Evolutionary conservation across 1,140 invertebrate genomes (phyloP), one percentile per base, ranked within the genome.

Genomic region (Odontomachus brunneus): DNA sequence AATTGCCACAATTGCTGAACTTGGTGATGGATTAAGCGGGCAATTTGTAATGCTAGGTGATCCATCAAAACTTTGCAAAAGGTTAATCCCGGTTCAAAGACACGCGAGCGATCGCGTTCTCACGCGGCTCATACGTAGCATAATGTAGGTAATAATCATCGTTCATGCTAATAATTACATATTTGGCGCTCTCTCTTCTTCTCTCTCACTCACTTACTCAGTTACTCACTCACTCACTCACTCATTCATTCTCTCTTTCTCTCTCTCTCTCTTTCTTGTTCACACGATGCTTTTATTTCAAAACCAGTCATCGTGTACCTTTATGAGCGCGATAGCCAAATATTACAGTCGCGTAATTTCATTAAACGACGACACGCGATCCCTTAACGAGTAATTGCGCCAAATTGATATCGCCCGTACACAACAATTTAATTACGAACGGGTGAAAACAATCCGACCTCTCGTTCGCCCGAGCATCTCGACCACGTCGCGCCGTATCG

Each of bases 31-130:
- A 80, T 80, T 80, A 80, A 80, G 75, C 75, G 75, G 38, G 75
- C 65, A 80, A 80, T 80, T 71, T 71, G 75, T 80, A 80, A 71
- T 71, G 75, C 75, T 65, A 80, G 65, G 65, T 80, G 75, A 80
- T 80, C 75, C 75, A 80, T 80, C 75, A 80, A 80, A 80, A 80
- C 75, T 80, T 80, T 55, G 65, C 75, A 65, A 80, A 80, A 71
- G 75, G 75, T 80, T 80, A 80, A 80, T 80, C 75, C 51, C 33
- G 65, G 51, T 80, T 71, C 57, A 80, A 71, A 80, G 75, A 57
- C 75, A 71, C 75, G 55, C 80, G 57, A 82, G 74, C 69, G 69
- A 75, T 75, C 78, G 78, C 53, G 51, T 44, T 74, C 57, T 55
- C 62, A 67, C 19, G 19, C n/a, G 19, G 19, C 2, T 67, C 44